These are phyloP conservation scores for Microtus californicus DNA, from an alignment of 2,797 vertebrate species.

Conservation along the genomic window DNA sequence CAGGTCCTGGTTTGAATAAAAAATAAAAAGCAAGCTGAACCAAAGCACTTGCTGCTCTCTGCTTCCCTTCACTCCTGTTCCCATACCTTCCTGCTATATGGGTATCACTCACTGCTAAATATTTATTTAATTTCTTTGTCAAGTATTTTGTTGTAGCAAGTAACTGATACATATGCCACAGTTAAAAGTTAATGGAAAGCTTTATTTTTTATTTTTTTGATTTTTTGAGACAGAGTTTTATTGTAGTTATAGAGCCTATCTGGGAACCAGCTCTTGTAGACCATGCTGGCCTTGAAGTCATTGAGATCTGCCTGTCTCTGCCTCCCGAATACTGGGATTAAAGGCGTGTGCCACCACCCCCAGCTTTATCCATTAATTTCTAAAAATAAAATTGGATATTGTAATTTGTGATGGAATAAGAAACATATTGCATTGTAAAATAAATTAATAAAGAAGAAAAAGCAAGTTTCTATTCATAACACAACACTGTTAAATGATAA, in stretches of 20 bases:
- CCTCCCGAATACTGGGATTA: too few relatives aligned
- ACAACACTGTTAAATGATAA: slow-evolving; percentile 33
- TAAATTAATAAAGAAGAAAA: slow-evolving; percentile 43
- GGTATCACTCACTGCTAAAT: neutral
- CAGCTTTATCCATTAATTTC: neutral
- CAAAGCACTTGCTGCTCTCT: neutral
- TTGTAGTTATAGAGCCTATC: too few relatives aligned
- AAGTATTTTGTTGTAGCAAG: neutral
- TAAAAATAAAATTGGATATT: slow-evolving; percentile 36
- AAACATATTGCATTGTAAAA: slow-evolving; percentile 39
- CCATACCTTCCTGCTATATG: neutral
- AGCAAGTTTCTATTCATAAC: neutral
- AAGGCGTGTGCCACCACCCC: too few relatives aligned
- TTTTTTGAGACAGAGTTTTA: too few relatives aligned
- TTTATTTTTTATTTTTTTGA: too few relatives aligned
- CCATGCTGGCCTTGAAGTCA: too few relatives aligned
- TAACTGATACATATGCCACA: too few relatives aligned
- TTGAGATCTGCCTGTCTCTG: too few relatives aligned
- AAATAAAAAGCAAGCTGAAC: neutral
- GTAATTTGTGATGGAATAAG: slow-evolving; percentile 28
- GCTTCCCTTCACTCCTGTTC: neutral
- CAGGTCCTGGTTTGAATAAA: neutral
- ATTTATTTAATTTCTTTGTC: neutral
- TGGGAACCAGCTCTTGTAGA: too few relatives aligned
- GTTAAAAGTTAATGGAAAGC: neutral